Conservation (phyloP, 2,888 invertebrate species). For the Autographa pulchrina region DNA sequence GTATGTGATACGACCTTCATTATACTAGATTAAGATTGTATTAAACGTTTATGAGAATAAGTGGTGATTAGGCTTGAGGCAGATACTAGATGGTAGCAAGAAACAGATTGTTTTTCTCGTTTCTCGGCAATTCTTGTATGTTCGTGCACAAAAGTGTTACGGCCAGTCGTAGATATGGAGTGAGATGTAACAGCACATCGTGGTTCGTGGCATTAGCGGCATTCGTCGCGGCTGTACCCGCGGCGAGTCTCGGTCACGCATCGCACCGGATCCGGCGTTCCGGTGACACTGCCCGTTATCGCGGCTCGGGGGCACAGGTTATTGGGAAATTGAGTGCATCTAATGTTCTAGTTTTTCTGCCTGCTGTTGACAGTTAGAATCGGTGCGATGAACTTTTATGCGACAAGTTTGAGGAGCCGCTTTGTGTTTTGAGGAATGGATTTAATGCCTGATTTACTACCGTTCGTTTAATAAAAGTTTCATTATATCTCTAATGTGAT, state of each 20-base stretch:
- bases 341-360: slow-evolving; percentile 42
- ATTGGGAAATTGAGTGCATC: slow-evolving; percentile 53
- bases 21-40: neutral
- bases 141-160: slow-evolving; percentile 51
- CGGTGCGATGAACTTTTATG: slow-evolving; percentile 42
- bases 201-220: slow-evolving; percentile 54
- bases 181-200: slow-evolving; percentile 49
- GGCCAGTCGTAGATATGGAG: slow-evolving; percentile 42
- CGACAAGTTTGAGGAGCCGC: neutral
- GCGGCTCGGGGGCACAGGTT: slow-evolving; percentile 52
- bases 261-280: slow-evolving; percentile 33
- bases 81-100: neutral
- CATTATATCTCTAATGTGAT: too few relatives aligned
- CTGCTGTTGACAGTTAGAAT: slow-evolving; percentile 40
- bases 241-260: slow-evolving; percentile 58
- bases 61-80: neutral
- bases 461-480: neutral
- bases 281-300: slow-evolving; percentile 54
- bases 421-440: neutral
- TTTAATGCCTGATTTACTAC: neutral
- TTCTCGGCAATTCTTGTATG: slow-evolving; percentile 14
- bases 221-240: slow-evolving; percentile 58
- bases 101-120: slow-evolving; percentile 35
- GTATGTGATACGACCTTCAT: slow-evolving; percentile 5
- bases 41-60: neutral